Percentiles rank a stretch among this genome's conserved stretches.
These are phyloP conservation scores for Drosophila macrospina DNA, from an alignment of 2,888 invertebrate species.

Conservation along the genomic window DNA sequence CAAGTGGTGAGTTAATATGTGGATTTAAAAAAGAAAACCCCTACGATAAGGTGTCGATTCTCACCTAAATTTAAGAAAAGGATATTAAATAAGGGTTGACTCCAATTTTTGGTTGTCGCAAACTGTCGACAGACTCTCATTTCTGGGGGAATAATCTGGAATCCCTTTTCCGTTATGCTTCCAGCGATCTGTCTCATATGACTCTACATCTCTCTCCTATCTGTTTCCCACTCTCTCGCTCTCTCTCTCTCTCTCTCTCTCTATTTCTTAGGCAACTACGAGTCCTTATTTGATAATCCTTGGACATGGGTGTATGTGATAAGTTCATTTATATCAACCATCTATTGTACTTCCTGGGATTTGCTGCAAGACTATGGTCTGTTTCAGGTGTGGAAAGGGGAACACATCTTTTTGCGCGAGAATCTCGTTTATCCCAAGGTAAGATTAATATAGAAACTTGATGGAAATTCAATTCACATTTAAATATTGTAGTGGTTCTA, in stretches of 20 bases:
- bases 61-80: no score
- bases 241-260: background rate
- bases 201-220: background rate
- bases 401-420: slow-evolving; percentile 94
- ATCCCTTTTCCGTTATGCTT: no score
- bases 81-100: no score
- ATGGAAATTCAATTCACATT: no score
- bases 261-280: slow-evolving; percentile 86
- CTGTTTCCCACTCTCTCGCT: no score
- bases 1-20: slow-evolving; percentile 73
- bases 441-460: background rate
- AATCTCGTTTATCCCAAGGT: slow-evolving; percentile 97
- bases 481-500: slow-evolving; percentile 86
- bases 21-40: no score
- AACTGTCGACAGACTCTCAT: no score
- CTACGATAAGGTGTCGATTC: no score
- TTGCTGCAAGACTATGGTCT: slow-evolving; percentile 99
- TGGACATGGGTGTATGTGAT: slow-evolving; percentile 94
- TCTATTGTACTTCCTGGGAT: slow-evolving; percentile 98
- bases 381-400: slow-evolving; percentile 93
- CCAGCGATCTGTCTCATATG: no score
- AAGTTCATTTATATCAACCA: slow-evolving; percentile 92
- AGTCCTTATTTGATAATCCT: slow-evolving; percentile 89
- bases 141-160: no score
- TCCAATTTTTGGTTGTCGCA: no score